Evolutionary conservation across 2,113 vertebrate genomes (phyloP).

Genomic region (Apodemus speciosus): DNA sequence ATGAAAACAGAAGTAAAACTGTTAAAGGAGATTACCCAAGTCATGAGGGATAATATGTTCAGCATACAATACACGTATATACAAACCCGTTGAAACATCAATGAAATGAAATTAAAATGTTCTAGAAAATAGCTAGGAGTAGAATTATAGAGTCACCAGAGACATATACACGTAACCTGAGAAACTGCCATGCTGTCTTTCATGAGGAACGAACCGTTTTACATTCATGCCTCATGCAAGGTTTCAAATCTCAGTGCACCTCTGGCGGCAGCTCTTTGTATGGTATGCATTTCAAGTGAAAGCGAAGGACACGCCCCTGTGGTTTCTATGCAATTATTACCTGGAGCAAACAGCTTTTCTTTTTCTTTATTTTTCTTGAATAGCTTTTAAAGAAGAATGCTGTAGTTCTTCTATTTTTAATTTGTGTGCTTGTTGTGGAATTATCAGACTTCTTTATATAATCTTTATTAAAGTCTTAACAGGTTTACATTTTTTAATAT

Average conservation of each 20-base stretch:
- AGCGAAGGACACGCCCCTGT: neutral
- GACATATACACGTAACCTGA: neutral
- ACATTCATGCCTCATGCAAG: neutral
- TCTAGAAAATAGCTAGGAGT: neutral
- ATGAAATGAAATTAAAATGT: neutral
- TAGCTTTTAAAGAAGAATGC: neutral
- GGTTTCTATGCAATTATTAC: neutral
- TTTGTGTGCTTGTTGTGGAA: neutral
- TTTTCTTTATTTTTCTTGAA: neutral
- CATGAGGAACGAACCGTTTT: neutral
- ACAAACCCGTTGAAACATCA: neutral
- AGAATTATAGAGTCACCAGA: neutral
- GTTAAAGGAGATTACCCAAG: neutral
- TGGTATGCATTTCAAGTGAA: neutral
- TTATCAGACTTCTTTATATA: neutral
- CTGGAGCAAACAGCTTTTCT: neutral
- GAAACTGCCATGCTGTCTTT: neutral
- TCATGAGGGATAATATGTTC: neutral
- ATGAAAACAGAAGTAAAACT: neutral
- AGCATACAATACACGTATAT: too few relatives aligned
- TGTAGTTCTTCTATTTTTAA: neutral
- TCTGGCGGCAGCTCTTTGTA: neutral
- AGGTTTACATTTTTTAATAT: neutral
- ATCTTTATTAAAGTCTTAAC: neutral
- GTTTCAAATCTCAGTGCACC: neutral